Evolutionary conservation across 2,797 vertebrate species (phyloP).

Genomic region (Acrocephalus scirpaceus): DNA sequence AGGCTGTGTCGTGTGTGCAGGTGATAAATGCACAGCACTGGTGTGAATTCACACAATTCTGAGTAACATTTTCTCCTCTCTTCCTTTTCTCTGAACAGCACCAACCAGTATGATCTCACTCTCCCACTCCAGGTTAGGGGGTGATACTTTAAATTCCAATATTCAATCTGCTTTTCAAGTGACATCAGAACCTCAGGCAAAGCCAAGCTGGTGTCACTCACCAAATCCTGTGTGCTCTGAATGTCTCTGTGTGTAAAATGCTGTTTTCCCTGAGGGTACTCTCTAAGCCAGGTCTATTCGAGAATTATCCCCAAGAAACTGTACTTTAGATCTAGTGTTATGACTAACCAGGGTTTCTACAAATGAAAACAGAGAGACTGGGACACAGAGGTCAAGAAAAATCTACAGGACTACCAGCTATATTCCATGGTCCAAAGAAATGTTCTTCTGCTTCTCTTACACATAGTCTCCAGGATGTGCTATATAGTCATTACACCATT

Average conservation of each 20-base stretch:
- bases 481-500: neutral
- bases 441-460: neutral
- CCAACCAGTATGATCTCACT: neutral
- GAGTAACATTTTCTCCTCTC: neutral
- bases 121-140: neutral
- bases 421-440: neutral
- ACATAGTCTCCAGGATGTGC: neutral
- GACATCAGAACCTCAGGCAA: neutral
- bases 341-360: neutral
- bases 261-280: neutral
- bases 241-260: fast-evolving
- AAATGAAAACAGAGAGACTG: neutral
- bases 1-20: neutral
- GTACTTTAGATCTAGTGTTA: neutral
- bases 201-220: neutral
- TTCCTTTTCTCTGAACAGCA: neutral
- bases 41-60: neutral
- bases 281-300: neutral
- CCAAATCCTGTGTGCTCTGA: neutral
- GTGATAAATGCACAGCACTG: fast-evolving
- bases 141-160: neutral
- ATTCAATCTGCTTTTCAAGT: neutral
- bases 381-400: neutral
- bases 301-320: neutral
- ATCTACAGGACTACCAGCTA: too few species aligned